Base-by-base conservation (phyloP, 2,113 vertebrate species). In the Saimiri boliviensis region DNA sequence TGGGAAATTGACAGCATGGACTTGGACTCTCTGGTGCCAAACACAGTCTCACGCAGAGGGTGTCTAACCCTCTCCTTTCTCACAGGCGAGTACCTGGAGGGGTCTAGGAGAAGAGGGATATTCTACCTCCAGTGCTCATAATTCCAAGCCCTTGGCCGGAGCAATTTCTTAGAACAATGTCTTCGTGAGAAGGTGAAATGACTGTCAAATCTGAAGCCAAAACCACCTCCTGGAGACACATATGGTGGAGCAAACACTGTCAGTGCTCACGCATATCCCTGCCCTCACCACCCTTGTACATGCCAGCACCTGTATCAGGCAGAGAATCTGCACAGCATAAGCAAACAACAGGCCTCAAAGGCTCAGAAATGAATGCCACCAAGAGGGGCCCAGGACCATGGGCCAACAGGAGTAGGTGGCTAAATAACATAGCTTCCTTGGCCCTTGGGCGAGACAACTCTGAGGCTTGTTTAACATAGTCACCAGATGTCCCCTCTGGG, bases 261-360 rank as follows among this genome's bases (percentile, higher is more conserved):
- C 16, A 6, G 11, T 3, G 1, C 3, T 5, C 42, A 71, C 5
- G 23, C n/a, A 23, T 7, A 2, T 60, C 40, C 21, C 1, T 49
- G 23, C 27, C n/a, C 8, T 90, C 49, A 19, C 47, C 27, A 74
- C 32, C 66, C 89, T 60, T 91, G 21, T n/a, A 10, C 16, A 32
- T 42, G 1, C 32, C 35, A 80, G 2, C 42, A 30, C n/a, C 37
- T 21, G 42, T 30, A 30, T 86, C 54, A 42, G 63, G 13, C 19
- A 45, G 12, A 23, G 8, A 58, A 12, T 10, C 63, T 42, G 21
- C 12, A 52, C 11, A 30, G 12, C 35, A 73, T 20, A 63, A 60
- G 32, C 6, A 47, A 60, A 77, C 45, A 54, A 40, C 4, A 58
- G 21, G 30, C n/a, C 25, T 17, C 16, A 71, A 76, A 56, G 82